phyloP scores from a whole-genome alignment of 2,888 invertebrate genomes.

The Phrixothrix hirtus region DNA sequence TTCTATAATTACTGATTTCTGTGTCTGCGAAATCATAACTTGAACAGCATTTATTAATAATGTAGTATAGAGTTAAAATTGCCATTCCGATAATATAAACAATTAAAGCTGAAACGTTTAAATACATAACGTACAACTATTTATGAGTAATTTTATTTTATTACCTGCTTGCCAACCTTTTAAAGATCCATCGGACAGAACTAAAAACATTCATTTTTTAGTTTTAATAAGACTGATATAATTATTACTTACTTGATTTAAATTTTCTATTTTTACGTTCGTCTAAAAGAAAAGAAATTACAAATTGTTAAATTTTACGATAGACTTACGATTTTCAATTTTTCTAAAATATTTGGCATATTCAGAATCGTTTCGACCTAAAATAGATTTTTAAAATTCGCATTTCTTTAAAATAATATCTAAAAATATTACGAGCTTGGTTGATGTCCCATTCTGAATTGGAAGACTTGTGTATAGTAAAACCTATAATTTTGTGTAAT shows the following conservation, averaged over 20 bases:
- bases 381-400: background rate
- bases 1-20: background rate
- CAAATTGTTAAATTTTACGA: background rate
- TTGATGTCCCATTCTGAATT: background rate
- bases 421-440: background rate
- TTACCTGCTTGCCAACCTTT: background rate
- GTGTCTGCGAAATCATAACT: background rate
- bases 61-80: background rate
- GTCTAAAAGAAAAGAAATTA: background rate
- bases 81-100: background rate
- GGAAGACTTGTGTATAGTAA: background rate
- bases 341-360: background rate
- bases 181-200: background rate
- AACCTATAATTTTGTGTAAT: background rate
- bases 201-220: background rate
- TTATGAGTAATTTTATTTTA: background rate
- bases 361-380: background rate
- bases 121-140: background rate
- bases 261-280: background rate
- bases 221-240: background rate
- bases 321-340: background rate
- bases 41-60: background rate
- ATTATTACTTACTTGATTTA: background rate
- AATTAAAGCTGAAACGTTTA: background rate
- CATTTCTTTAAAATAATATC: background rate